These are phyloP conservation scores for Amphibalanus amphitrite DNA, from an alignment of 1,140 invertebrate genomes.

Conservation along the genomic window DNA sequence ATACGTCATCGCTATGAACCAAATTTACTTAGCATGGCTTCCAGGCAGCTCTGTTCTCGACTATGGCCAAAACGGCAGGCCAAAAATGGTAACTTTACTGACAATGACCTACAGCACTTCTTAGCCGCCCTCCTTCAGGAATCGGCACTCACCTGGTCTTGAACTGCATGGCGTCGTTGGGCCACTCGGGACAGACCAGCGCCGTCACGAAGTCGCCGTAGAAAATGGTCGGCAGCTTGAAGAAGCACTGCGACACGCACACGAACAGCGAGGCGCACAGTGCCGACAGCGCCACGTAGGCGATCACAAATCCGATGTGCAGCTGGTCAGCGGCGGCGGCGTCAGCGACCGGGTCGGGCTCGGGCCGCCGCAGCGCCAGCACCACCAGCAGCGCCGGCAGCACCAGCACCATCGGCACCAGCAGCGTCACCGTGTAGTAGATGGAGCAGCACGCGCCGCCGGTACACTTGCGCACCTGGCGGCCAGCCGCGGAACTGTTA, in stretches of 20 bases:
- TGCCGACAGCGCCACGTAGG: background rate
- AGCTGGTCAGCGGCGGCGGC: background rate
- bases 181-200: background rate
- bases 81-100: no score
- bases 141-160: background rate
- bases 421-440: background rate
- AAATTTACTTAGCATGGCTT: no score
- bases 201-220: background rate
- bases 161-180: background rate
- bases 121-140: no score
- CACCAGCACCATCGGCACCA: background rate
- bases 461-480: background rate
- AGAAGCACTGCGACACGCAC: constrained; percentile 1
- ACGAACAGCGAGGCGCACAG: background rate
- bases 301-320: background rate
- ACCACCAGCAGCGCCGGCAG: background rate
- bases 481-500: no score
- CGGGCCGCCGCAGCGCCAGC: background rate
- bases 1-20: no score
- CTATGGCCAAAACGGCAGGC: no score
- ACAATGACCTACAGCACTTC: no score
- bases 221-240: background rate
- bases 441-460: background rate
- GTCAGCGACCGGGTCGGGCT: no score
- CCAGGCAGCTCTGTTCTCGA: no score